Percentiles rank a stretch among this genome's conserved stretches.
Evolutionary conservation across 2,888 invertebrate genomes (phyloP).

Genomic region (Esperia sulphurella): DNA sequence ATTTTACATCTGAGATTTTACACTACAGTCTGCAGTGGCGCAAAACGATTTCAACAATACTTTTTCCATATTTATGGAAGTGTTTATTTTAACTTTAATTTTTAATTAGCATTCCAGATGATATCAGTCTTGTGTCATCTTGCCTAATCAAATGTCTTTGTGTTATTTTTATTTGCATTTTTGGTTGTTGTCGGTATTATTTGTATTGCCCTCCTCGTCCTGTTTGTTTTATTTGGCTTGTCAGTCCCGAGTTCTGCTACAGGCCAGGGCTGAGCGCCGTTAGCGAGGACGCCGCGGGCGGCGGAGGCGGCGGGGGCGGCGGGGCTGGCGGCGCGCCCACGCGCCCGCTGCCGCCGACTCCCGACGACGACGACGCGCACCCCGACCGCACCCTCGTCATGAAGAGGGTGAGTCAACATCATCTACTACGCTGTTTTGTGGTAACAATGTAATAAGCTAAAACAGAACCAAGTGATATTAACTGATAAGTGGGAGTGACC

Average conservation of each 20-base stretch:
- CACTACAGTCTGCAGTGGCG: no score
- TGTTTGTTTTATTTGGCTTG: conserved; percentile 55
- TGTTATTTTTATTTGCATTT: conserved; percentile 5
- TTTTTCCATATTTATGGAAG: no score
- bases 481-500: no score
- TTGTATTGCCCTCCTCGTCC: conserved; percentile 27
- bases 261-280: conserved; percentile 85
- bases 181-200: conserved; percentile 7
- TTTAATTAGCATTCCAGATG: no score
- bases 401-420: conserved; percentile 88
- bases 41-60: no score
- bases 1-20: no score
- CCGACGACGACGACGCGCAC: conserved; percentile 90
- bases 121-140: background rate
- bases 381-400: conserved; percentile 95
- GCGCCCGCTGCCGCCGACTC: conserved; percentile 95
- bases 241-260: conserved; percentile 91
- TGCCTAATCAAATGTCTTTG: background rate
- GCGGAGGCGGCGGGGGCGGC: conserved; percentile 35
- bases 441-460: conserved; percentile 17
- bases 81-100: no score
- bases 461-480: no score
- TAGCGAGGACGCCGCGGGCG: conserved; percentile 60
- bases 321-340: conserved; percentile 86
- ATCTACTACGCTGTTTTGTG: conserved; percentile 12